Base-by-base conservation (phyloP, 2,113 vertebrate species). In the Leucoraja erinaceus region DNA sequence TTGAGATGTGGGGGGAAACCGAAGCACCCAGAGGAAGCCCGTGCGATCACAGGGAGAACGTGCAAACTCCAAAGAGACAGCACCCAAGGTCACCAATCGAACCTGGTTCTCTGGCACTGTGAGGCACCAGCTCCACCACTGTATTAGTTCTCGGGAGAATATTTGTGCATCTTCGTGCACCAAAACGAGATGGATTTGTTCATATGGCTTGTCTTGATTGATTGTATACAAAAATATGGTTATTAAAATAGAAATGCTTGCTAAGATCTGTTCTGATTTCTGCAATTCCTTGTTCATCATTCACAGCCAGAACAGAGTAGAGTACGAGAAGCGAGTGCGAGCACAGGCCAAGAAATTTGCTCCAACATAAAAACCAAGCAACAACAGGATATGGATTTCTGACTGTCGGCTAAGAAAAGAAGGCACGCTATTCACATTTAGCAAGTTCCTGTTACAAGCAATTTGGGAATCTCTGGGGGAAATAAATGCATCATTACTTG, bases 271-370 rank as follows among this genome's bases (percentile, higher is more conserved):
- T n/a, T 56, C 47, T 76, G 25, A 63, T 38, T 47, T 31, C 9
- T 12, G 16, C 63, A 93, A 93, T 47, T 38, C 20, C 31, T 12
- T 31, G 14, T 63, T n/a, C 25, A 77, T 93, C 31, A 93, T 31
- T 94, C 94, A 33, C 94, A 96, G 96, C 95, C 96, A 97, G 95
- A 97, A 97, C 96, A 95, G 96, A 95, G 96, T 96, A 96, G 96
- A 97, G 95, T 97, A 97, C 93, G 96, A 97, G 94, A 97, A 97
- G 94, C 94, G 96, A 72, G 96, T 97, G 93, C 94, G 96, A 94
- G 96, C 96, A 54, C 96, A 97, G 95, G 96, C 96, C 95, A 96
- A 96, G 95, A 97, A 96, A 95, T 97, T 96, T 81, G 96, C 96
- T 93, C 96, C 96, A 54, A 95, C 96, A 95, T 97, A 96, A 93